Base-by-base conservation (phyloP, 2,113 vertebrate genomes). In the Thomomys bottae region DNA sequence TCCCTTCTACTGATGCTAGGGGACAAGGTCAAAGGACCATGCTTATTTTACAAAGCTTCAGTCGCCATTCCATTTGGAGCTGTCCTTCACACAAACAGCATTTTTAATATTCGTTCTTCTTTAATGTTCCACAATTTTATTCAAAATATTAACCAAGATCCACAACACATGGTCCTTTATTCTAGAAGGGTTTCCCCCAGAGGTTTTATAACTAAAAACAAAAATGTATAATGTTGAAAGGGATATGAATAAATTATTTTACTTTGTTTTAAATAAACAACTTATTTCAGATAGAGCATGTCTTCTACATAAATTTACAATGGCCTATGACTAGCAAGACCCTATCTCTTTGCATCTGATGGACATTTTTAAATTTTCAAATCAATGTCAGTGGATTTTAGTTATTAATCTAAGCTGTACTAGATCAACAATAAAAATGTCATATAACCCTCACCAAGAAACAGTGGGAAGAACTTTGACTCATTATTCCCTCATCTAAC, bases 1-100 rank as follows among this genome's bases (percentile, higher is more conserved):
- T 77, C 40, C 72, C 42, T 81, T 84, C 84, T 36, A 12, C 26
- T 85, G 18, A 45, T 79, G 59, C 59, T 23, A 3, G 18, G 61
- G 61, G 70, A 72, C 20, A 54, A 76, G 67, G 45, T 57, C 81
- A 75, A 80, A 61, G 26, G 57, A 8, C 49, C 70, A 26, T 21
- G 61, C 75, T 93, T 85, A 87, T 45, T 71, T 79, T 81, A 89
- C 87, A 88, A 91, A 84, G 26, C 34, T 77, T 32, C 89, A 93
- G 72, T 45, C 92, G 78, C 81, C 40, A 78, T 90, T 81, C 83
- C 75, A 17, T 86, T 71, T 80, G 84, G 72, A 71, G 36, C 78
- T 79, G 9, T 32, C 36, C 24, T 82, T 49, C 15, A 36, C 77
- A 88, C 23, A 84, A 93, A 90, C 90, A 49, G 59, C n/a, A 92